Base-by-base conservation (phyloP, 2,888 invertebrate species). In the Aphidius colemani region DNA sequence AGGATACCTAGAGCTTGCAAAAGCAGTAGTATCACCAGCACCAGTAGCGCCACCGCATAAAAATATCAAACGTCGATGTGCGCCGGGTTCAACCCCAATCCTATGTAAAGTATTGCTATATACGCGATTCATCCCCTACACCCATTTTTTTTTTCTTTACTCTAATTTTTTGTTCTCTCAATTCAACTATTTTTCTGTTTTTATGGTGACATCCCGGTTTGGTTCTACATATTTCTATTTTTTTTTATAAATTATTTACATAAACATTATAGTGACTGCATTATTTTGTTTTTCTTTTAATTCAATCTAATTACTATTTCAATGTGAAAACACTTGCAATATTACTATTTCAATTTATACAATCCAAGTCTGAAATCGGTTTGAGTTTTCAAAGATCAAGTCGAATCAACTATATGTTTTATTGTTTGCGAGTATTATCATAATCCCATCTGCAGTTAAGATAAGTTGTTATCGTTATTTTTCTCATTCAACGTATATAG, bases 31-130 rank as follows among this genome's bases (percentile, higher is more conserved):
- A 30, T 30, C 30, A 30, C 30, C 3, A 30, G 30, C 30, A 30
- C 5, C 67, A 70, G 70, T 71, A 78, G 77, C 78, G 77, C 77
- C 78, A 78, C 78, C 78, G 77, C 77, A 78, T 78, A 78, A 78
- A 78, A 82, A 82, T 82, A 82, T 82, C 82, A 82, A 82, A 82
- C 81, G 81, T 81, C 82, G 80, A 82, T 82, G 81, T 75, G 66
- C 68, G 67, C 72, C 70, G 72, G 73, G 70, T 74, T 74, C 72
- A 74, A 73, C 76, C 73, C 76, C 78, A 77, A 78, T 79, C 77
- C 77, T 74, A 71, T 77, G 78, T 80, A 80, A 81, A 81, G 81
- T 81, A 80, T 81, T 77, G 75, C 79, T 70, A 67, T 64, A 66
- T 57, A 57, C 50, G 51, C 44, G 58, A 41, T 44, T 59, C 50